Evolutionary conservation across 2,113 vertebrate species (phyloP).

Genomic region (Sinocyclocheilus maitianheensis): DNA sequence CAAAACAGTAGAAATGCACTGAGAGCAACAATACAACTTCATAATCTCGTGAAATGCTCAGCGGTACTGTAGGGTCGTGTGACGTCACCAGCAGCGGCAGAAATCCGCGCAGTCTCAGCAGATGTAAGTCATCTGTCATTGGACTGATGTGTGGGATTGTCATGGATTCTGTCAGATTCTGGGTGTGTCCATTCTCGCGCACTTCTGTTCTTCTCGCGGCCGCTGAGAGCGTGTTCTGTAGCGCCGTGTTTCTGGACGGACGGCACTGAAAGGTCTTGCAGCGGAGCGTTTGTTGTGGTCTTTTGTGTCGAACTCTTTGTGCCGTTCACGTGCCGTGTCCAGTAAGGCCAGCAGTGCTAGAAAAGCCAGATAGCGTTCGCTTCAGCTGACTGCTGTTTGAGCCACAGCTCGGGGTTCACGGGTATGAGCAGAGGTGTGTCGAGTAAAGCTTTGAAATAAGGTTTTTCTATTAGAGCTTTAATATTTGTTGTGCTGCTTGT

Average conservation of each 20-base stretch:
- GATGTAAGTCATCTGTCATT: too few relatives aligned
- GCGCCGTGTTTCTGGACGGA: slow-evolving; percentile 67
- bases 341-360: slow-evolving; percentile 51
- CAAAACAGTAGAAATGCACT: too few relatives aligned
- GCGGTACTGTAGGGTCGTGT: too few relatives aligned
- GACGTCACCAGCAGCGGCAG: too few relatives aligned
- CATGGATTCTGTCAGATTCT: slow-evolving; percentile 61
- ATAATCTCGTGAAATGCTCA: too few relatives aligned
- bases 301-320: slow-evolving; percentile 38
- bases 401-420: background rate
- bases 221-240: slow-evolving; percentile 16
- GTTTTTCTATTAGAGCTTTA: too few relatives aligned
- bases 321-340: slow-evolving; percentile 60
- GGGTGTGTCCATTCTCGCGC: background rate
- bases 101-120: too few relatives aligned
- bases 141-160: background rate
- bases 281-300: slow-evolving; percentile 60
- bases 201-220: background rate
- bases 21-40: too few relatives aligned
- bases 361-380: slow-evolving; percentile 21
- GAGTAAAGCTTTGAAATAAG: too few relatives aligned
- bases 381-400: slow-evolving; percentile 42
- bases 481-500: too few relatives aligned
- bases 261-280: slow-evolving; percentile 47
- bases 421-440: background rate